Conservation (phyloP, 2,888 invertebrate genomes). For the Prenolepis imparis region DNA sequence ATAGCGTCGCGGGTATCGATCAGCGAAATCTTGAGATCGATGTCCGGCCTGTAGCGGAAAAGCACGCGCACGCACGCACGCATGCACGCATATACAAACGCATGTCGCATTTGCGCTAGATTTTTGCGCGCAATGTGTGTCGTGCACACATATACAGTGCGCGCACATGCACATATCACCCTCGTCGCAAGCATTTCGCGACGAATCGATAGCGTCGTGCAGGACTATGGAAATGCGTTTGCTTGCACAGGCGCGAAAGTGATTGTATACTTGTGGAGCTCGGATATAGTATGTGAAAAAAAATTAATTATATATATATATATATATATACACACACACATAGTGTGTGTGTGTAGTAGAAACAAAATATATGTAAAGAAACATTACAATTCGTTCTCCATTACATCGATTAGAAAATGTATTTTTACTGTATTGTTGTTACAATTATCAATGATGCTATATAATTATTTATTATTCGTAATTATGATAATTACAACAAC, state of each 20-base stretch:
- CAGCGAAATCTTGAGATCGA: slow-evolving; percentile 32
- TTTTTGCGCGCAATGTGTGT: not conserved
- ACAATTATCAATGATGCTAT: slow-evolving; percentile 20
- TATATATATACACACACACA: not conserved
- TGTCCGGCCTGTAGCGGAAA: slow-evolving; percentile 1
- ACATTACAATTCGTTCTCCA: not conserved
- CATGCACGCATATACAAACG: not conserved
- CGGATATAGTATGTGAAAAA: not conserved
- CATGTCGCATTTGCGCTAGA: not conserved
- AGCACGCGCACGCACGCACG: not conserved
- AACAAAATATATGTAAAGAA: not conserved
- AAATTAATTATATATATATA: not conserved
- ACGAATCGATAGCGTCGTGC: slow-evolving; percentile 44
- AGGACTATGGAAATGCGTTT: not conserved
- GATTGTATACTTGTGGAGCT: not conserved
- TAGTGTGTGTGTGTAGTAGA: not conserved
- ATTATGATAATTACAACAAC: slow-evolving; percentile 43
- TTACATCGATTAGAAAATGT: slow-evolving; percentile 55
- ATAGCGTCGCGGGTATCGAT: slow-evolving; percentile 18
- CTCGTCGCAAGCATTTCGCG: not conserved
- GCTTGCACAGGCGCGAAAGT: slow-evolving; percentile 4
- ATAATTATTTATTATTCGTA: slow-evolving; percentile 26
- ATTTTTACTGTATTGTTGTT: slow-evolving; percentile 34
- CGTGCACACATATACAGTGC: not conserved
- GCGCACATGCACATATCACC: not conserved